These are phyloP conservation scores for Mormyrops boulengeri DNA, from an alignment of 2,797 vertebrate genomes.

Conservation along the genomic window DNA sequence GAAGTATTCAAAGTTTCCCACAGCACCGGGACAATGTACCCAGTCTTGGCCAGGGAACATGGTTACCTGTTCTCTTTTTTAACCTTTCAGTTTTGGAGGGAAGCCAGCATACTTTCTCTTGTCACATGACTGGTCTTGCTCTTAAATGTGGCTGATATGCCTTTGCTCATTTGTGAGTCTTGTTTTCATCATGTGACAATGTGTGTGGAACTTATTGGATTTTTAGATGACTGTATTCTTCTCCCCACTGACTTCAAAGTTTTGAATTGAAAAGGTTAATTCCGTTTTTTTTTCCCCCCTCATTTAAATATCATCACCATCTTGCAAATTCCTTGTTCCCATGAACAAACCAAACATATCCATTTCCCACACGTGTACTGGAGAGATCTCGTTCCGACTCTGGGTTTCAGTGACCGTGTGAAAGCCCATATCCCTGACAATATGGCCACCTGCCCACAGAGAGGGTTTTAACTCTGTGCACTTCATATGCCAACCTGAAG, in stretches of 20 bases:
- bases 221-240: not conserved
- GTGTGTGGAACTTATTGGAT: not conserved
- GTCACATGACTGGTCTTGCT: conserved; percentile 31
- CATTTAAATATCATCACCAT: conserved; percentile 7
- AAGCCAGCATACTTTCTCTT: conserved; percentile 41
- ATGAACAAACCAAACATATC: conserved; percentile 9
- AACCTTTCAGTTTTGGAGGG: conserved; percentile 51
- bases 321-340: conserved; percentile 15
- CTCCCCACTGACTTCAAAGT: not conserved
- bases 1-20: conserved; percentile 78
- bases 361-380: not conserved
- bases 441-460: not conserved
- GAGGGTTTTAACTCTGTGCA: not conserved
- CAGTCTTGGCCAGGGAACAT: conserved; percentile 66
- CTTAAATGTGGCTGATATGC: conserved; percentile 12
- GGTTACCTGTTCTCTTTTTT: conserved; percentile 41
- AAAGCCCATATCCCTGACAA: conserved; percentile 16
- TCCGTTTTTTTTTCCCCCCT: not conserved
- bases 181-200: not conserved
- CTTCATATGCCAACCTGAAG: not conserved
- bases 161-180: not conserved
- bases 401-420: conserved; percentile 17
- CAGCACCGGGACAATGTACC: conserved; percentile 69
- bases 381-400: conserved; percentile 9
- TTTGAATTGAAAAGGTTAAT: not conserved